Evolutionary conservation across 2,113 vertebrate species (phyloP), one percentile per base, ranked within the genome.

Genomic region (Smithornis capensis): DNA sequence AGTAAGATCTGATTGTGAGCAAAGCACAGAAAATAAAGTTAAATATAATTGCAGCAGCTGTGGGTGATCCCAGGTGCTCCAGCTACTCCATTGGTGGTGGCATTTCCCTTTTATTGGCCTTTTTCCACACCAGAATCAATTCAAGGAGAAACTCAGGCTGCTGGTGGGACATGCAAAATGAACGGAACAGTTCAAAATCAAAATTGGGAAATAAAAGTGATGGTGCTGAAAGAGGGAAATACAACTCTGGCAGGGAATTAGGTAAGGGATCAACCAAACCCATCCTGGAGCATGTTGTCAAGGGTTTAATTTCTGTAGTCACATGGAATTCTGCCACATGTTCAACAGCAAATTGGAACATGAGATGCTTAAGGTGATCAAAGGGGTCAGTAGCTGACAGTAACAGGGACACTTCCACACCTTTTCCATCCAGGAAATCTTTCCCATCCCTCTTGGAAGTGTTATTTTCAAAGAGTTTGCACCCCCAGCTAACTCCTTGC

Each of bases 1-100:
- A 97, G 83, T 14, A 25, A 52, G 77, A 63, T 87, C 88, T 97
- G 94, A 94, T 91, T 79, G 83, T 67, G 23, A 95, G 88, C 83
- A 82, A 74, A 65, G 80, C 93, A 35, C 82, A 89, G 95, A 93
- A 92, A 81, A 55, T 38, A 59, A 88, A 74, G 37, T 78, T 94
- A 70, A 77, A 87, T 83, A 28, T 24, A 89, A 92, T 73, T 95
- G 68, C 81, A 55, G 91, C 89, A 92, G 96, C 88, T 95, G 89
- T 71, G 91, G 4, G 5, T 33, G 79, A 74, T 89, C 93, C 88
- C 57, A 29, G 42, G 6, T 10, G 7, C 53, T 25, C 17, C 73
- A 76, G 67, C 64, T 52, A 24, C 65, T 47, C 29, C 6, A 40
- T 40, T 8, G 14, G 9, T 40, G 16, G 38, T 47, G 47, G 21